These are phyloP conservation scores for Parasteatoda lunata DNA, from an alignment of 2,888 invertebrate species.

Conservation along the genomic window DNA sequence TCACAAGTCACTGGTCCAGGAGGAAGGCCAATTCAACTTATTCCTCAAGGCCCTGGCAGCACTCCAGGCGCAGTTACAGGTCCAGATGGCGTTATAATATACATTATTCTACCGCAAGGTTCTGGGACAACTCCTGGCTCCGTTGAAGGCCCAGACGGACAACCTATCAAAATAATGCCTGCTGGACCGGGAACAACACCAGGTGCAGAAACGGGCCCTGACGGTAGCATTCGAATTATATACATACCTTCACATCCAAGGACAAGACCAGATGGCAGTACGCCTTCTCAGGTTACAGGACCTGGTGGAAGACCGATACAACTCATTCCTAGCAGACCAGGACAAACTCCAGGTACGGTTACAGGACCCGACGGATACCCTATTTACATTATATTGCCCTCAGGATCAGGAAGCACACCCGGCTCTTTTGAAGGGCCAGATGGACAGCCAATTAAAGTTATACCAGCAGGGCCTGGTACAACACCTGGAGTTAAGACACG, in stretches of 20 bases:
- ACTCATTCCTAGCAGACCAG: too few relatives aligned
- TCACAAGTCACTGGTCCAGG: neutral
- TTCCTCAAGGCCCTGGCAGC: neutral
- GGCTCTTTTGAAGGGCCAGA: neutral
- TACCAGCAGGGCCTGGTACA: neutral
- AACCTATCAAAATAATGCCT: neutral
- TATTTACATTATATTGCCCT: neutral
- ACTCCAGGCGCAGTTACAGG: neutral
- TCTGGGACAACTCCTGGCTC: conserved; percentile 9
- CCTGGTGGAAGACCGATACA: neutral
- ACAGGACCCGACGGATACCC: neutral
- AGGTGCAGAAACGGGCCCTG: too few relatives aligned
- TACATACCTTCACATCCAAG: conserved; percentile 12
- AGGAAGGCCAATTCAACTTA: neutral
- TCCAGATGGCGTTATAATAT: neutral
- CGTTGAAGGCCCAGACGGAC: conserved; percentile 3
- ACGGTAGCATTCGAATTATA: neutral
- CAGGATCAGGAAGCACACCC: neutral
- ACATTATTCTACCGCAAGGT: conserved; percentile 10
- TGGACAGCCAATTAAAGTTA: neutral
- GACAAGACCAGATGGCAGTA: conserved; percentile 23
- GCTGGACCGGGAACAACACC: too few relatives aligned
- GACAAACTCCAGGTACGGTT: too few relatives aligned
- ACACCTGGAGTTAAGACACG: neutral
- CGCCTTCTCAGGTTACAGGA: neutral